phyloP scores from a whole-genome alignment of 2,113 vertebrate species.

The Pitta sordida region DNA sequence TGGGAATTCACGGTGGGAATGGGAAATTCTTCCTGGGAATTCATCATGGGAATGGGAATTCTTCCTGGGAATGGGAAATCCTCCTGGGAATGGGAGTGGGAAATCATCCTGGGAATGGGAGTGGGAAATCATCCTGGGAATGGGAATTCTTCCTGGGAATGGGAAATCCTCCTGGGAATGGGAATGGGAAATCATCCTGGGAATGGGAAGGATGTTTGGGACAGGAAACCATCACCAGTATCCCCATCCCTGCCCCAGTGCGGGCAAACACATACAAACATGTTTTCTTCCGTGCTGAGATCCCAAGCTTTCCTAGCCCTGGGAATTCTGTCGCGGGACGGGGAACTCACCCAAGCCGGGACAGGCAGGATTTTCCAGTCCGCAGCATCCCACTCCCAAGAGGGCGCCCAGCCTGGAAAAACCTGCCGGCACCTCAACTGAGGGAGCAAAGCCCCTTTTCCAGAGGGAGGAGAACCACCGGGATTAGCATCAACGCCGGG shows the following conservation, averaged over 20 bases:
- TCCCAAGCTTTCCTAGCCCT: not conserved
- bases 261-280: too few relatives aligned
- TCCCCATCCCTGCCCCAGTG: rapidly evolving
- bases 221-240: not conserved
- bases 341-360: not conserved
- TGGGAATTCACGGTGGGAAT: too few relatives aligned
- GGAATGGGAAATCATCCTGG: not conserved
- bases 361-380: not conserved
- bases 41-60: not conserved
- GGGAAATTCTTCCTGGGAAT: not conserved
- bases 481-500: not conserved
- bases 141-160: rapidly evolving
- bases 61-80: not conserved
- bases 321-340: not conserved
- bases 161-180: not conserved
- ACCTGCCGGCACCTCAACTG: not conserved
- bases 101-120: rapidly evolving
- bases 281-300: not conserved
- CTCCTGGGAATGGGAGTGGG: not conserved
- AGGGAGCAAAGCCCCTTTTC: not conserved
- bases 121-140: rapidly evolving
- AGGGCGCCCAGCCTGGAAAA: not conserved
- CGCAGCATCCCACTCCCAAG: rapidly evolving
- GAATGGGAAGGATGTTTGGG: not conserved
- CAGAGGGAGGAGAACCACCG: not conserved